Evolutionary conservation across 2,113 vertebrate species (phyloP).

Genomic region (Oncorhynchus kisutch): DNA sequence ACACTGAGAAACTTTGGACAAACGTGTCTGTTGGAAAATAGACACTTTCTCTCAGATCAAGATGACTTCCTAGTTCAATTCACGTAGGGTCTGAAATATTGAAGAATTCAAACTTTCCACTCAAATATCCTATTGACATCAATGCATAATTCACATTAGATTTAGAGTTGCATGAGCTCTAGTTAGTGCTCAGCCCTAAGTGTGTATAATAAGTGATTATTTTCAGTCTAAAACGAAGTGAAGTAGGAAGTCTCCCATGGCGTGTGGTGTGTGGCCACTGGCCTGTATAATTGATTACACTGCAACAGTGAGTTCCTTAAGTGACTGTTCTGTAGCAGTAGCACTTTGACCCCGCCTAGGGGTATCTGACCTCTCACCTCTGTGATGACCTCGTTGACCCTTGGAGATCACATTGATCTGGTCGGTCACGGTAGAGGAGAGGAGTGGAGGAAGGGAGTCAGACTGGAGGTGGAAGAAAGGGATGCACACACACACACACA

Average conservation of each 20-base stretch:
- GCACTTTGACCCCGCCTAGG: neutral
- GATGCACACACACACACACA: neutral
- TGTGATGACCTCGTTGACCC: neutral
- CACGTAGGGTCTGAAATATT: too few species aligned
- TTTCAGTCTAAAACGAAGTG: neutral
- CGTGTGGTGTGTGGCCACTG: neutral
- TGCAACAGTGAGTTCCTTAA: neutral
- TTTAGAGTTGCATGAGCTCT: too few species aligned
- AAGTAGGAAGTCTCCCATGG: neutral
- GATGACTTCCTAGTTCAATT: too few species aligned
- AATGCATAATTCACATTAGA: too few species aligned
- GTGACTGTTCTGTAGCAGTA: neutral
- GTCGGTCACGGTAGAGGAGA: constrained; percentile 6
- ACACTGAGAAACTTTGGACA: too few species aligned
- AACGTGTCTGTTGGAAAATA: too few species aligned
- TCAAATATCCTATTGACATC: too few species aligned
- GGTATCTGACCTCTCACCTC: neutral
- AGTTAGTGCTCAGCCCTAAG: neutral
- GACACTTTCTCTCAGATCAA: too few species aligned
- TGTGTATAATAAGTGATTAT: neutral
- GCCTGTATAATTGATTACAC: neutral
- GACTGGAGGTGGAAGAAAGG: neutral
- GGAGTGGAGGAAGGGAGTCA: neutral
- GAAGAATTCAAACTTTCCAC: too few species aligned
- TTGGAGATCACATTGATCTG: neutral